Evolutionary conservation across 2,888 invertebrate genomes (phyloP).

Genomic region (Diarsia dahlii): DNA sequence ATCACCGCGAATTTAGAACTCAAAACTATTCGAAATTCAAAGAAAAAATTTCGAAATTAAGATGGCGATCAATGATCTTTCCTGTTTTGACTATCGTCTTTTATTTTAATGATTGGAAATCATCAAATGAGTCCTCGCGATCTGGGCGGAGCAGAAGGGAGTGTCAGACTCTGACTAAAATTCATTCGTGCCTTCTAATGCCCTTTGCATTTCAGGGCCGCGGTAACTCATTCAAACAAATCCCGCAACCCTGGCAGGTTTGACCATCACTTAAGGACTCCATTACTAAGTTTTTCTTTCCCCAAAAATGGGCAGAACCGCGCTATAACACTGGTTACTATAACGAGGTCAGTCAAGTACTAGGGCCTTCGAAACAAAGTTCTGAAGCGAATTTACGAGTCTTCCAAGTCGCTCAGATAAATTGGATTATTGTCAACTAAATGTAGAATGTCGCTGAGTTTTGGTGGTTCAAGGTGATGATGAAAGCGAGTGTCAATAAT

Average conservation of each 20-base stretch:
- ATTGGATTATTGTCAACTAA: slow-evolving; percentile 83
- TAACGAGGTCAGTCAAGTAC: slow-evolving; percentile 63
- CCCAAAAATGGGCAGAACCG: slow-evolving; percentile 28
- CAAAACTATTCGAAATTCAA: too few relatives aligned
- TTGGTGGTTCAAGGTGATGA: slow-evolving; percentile 50
- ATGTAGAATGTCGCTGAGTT: slow-evolving; percentile 73
- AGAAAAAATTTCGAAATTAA: too few relatives aligned
- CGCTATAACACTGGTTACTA: slow-evolving; percentile 37
- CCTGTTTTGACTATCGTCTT: too few relatives aligned
- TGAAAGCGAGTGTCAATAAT: background rate
- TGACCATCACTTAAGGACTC: background rate
- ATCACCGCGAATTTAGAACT: too few relatives aligned
- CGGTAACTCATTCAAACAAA: too few relatives aligned
- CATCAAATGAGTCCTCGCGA: too few relatives aligned
- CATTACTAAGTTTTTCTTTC: background rate
- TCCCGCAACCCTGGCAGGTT: background rate
- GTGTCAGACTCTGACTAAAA: too few relatives aligned
- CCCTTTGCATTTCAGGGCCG: too few relatives aligned
- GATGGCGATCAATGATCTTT: too few relatives aligned
- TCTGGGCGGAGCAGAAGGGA: too few relatives aligned
- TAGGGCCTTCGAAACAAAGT: slow-evolving; percentile 71
- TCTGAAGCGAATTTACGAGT: slow-evolving; percentile 76
- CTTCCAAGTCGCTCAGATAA: slow-evolving; percentile 74
- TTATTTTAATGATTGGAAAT: too few relatives aligned
- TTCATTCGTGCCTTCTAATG: too few relatives aligned